Evolutionary conservation across 2,113 vertebrate species (phyloP).

Genomic region (Neogale vison): DNA sequence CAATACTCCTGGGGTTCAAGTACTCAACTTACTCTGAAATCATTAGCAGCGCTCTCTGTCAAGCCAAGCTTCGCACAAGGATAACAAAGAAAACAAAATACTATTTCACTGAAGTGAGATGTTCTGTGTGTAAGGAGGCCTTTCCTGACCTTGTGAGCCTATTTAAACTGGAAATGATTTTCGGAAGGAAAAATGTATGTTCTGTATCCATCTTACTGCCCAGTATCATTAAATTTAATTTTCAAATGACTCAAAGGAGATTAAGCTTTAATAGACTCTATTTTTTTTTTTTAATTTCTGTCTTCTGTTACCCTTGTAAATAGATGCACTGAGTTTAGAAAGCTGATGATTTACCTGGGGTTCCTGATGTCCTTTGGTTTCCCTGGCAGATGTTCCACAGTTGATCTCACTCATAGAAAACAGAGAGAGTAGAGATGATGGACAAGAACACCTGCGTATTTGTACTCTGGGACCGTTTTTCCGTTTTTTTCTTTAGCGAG

Average conservation of each 20-base stretch:
- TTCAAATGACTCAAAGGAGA: conserved; percentile 36
- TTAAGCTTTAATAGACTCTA: background rate
- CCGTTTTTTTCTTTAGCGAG: background rate
- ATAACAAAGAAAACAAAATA: background rate
- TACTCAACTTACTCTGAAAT: background rate
- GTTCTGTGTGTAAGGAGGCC: background rate
- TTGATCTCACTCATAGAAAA: conserved; percentile 6
- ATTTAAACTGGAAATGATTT: background rate
- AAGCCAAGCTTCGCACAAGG: background rate
- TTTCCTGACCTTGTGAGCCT: background rate
- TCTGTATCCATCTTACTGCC: background rate
- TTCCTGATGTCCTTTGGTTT: conserved; percentile 13
- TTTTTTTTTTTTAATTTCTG: background rate
- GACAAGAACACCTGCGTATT: background rate
- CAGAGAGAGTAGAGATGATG: background rate
- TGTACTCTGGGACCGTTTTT: background rate
- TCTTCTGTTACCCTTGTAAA: background rate
- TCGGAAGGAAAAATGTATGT: conserved; percentile 1
- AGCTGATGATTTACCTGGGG: background rate
- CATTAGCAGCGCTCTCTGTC: background rate
- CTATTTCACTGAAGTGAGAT: background rate
- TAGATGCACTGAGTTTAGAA: background rate
- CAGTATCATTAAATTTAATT: conserved; percentile 41
- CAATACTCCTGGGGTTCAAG: background rate
- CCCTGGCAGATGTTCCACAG: background rate